Conservation (phyloP, 1,140 invertebrate genomes). For the Tyrophagus putrescentiae region DNA sequence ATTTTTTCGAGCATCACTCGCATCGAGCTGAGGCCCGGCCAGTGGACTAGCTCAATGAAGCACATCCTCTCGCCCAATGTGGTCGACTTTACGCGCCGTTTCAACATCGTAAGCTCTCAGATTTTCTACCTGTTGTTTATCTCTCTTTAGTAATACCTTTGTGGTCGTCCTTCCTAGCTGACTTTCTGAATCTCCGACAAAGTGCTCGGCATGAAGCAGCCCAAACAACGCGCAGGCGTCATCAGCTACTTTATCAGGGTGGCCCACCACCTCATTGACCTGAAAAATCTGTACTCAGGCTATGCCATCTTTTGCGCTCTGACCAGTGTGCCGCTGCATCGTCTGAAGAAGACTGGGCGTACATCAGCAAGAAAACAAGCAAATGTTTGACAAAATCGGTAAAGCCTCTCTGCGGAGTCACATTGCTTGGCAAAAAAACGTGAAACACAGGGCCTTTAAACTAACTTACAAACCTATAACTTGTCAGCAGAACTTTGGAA, state of each 20-base stretch:
- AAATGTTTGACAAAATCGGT: too few relatives aligned
- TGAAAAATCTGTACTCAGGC: constrained; percentile 82
- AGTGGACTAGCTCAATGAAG: constrained; percentile 2
- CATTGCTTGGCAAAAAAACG: too few relatives aligned
- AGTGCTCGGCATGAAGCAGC: constrained; percentile 54
- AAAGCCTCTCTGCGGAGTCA: too few relatives aligned
- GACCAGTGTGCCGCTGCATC: constrained; percentile 77
- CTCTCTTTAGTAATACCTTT: neutral
- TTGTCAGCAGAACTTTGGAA: too few relatives aligned
- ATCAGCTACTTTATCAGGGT: constrained; percentile 78
- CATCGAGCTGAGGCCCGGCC: constrained; percentile 37
- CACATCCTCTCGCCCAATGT: constrained; percentile 80
- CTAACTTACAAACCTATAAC: too few relatives aligned
- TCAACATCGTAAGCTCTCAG: constrained; percentile 86
- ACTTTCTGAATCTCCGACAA: constrained; percentile 79
- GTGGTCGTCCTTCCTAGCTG: constrained; percentile 38
- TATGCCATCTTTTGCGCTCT: constrained; percentile 84
- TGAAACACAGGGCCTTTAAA: too few relatives aligned
- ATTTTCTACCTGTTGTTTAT: constrained; percentile 16
- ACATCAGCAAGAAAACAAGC: too few relatives aligned
- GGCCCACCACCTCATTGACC: constrained; percentile 64
- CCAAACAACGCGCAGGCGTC: constrained; percentile 66
- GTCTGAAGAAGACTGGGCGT: constrained; percentile 43
- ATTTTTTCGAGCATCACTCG: constrained; percentile 67
- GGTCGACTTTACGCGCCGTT: constrained; percentile 76